Conservation (phyloP, 1,140 invertebrate genomes). For the Muscidifurax raptorellus region DNA sequence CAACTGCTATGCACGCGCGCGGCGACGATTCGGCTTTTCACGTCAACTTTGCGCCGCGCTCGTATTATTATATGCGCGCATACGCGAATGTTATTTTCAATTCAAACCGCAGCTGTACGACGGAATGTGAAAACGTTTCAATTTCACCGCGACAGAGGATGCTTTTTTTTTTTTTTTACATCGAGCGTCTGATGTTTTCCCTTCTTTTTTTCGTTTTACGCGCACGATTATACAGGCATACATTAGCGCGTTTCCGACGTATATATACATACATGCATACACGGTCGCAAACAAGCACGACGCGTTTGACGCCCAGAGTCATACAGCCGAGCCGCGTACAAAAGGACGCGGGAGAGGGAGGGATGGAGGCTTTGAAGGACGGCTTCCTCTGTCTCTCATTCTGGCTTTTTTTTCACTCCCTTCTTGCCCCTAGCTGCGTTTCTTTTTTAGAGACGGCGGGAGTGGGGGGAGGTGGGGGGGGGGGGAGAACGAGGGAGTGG, state of each 20-base stretch:
- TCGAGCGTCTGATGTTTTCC: background rate
- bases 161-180: no score
- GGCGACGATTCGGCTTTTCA: background rate
- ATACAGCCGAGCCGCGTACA: background rate
- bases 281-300: background rate
- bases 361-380: constrained; percentile 42
- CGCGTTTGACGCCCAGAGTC: constrained; percentile 34
- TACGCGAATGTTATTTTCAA: no score
- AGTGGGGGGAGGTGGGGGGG: no score
- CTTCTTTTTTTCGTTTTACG: background rate
- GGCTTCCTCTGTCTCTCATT: background rate
- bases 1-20: background rate
- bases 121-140: background rate
- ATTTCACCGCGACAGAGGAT: background rate
- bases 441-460: no score
- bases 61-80: no score
- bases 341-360: constrained; percentile 13
- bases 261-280: no score
- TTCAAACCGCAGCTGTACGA: no score
- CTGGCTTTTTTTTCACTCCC: background rate
- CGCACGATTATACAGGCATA: background rate
- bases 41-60: background rate
- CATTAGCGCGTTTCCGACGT: constrained; percentile 20
- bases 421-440: background rate
- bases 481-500: background rate